A percentile compares a stretch with the other conserved stretches of the same genome.
Evolutionary conservation across 2,797 vertebrate genomes (phyloP).

Genomic region (Anabas testudineus): DNA sequence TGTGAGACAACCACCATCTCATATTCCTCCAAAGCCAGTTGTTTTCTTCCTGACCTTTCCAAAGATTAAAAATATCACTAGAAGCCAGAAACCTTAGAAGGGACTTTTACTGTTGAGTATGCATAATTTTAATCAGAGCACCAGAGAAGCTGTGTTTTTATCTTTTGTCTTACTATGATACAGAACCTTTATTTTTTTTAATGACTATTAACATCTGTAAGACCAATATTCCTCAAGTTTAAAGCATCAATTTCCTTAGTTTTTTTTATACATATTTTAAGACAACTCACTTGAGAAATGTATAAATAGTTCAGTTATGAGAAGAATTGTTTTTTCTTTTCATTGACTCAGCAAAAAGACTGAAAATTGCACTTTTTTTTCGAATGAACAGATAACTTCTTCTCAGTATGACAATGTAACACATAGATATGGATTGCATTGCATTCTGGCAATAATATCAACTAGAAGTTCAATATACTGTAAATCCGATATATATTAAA

Average conservation of each 20-base stretch:
- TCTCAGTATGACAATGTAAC: not conserved
- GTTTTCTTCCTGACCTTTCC: conserved; percentile 83
- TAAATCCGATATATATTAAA: no score
- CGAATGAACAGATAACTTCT: not conserved
- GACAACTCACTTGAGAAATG: not conserved
- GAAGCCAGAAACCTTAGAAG: conserved; percentile 71
- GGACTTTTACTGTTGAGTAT: conserved; percentile 43
- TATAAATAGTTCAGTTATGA: no score
- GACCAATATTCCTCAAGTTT: not conserved
- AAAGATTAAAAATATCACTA: conserved; percentile 78
- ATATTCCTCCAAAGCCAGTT: conserved; percentile 78
- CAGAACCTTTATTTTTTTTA: conserved; percentile 3
- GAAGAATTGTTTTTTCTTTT: no score
- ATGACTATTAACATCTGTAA: not conserved
- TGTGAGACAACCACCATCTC: conserved; percentile 65
- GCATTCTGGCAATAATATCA: no score
- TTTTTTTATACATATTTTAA: no score
- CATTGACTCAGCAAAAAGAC: not conserved
- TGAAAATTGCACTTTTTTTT: not conserved
- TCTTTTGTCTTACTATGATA: not conserved
- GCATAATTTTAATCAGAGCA: conserved; percentile 38
- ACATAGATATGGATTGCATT: no score
- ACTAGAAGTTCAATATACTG: no score
- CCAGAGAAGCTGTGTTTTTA: conserved; percentile 8
- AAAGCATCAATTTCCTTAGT: no score